Evolutionary conservation across 2,113 vertebrate species (phyloP), one percentile per base, ranked within the genome.

Genomic region (Puntigrus tetrazona): DNA sequence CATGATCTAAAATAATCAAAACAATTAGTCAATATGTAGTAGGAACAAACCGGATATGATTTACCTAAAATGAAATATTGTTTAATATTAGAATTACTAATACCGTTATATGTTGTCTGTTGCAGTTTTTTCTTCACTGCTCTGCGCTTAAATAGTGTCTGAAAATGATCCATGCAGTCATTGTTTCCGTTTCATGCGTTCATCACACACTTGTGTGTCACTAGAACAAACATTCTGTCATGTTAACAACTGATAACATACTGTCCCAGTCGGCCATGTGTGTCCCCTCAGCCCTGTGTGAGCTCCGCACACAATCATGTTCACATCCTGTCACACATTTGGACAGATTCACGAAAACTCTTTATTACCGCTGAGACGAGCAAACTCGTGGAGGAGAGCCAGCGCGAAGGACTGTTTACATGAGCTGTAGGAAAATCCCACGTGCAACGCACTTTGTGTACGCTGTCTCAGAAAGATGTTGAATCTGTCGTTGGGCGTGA

Each of bases 391-490:
- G 22, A 78, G 31, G 41, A 78, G 22, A 78, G 10, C 76, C 34
- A 38, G 52, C 25, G 9, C 41, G 5, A 59, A 59, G 34, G 36
- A 38, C n/a, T 65, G 78, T 80, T 63, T 63, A 47, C 78, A 80
- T 65, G 31, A 80, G 25, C 59, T 63, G 78, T 80, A 59, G 59
- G 78, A 80, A 78, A 78, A 27, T 61, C 34, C 55, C 55, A 78
- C 55, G 9, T 14, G 34, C n/a, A 61, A n/a, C 29, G 57, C 57
- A 79, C 8, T 22, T 63, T 45, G 78, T 31, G 76, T 78, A 41
- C 55, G 27, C 11, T 41, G 52, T 29, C 34, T 41, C 29, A 22
- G 20, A 78, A 34, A 59, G 34, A 61, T 61, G 78, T 65, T 80
- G 29, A 57, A 36, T 38, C 50, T 59, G 36, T 57, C 55, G 27